Evolutionary conservation across 53 echinoderm and acorn worm genomes (phyloP), one percentile per base, ranked within the genome.

Genomic region (Patiria pectinifera): DNA sequence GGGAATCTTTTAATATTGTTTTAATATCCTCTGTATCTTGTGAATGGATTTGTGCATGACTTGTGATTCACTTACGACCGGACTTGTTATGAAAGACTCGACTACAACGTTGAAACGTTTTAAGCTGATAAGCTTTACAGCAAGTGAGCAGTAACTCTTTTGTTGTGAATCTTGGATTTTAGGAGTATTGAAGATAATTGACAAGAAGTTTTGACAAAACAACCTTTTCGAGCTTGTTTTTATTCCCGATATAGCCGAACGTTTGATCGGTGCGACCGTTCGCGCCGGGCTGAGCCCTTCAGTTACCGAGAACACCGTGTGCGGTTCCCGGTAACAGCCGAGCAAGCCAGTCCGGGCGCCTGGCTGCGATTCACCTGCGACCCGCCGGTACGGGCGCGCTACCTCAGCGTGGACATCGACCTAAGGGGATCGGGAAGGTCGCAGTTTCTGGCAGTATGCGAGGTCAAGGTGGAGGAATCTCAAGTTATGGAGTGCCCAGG

Each of bases 321-420:
- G 87, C 21, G 87, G 87, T 7, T 18, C 86, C 71, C 43, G 48
- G 87, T 87, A 58, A 77, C 77, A n/a, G 87, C 62, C 6, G 53
- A 72, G 11, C 49, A 76, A 49, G 59, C 87, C 22, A 59, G 35
- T 13, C 62, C 26, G 10, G 59, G 62, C 60, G 87, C 2, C 23
- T 77, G 78, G 87, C 13, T 87, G 5, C 25, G 2, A 16, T 18
- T 87, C 9, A 71, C 26, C 48, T 87, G 87, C 62, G 78, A 87
- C 21, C 78, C 61, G 25, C 87, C 87, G 59, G n/a, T 78, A 8
- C 77, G 35, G 44, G 87, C 76, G 18, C 87, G 77, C 2, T 87
- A 76, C 87, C 26, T 87, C 45, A 87, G 87, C 43, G 87, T 87
- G 43, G 87, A 87, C 76, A 78, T 87, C 18, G 87, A 87, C 43